Conservation (phyloP, 1,140 invertebrate genomes). For the Ceratoteleas bidentatus region DNA sequence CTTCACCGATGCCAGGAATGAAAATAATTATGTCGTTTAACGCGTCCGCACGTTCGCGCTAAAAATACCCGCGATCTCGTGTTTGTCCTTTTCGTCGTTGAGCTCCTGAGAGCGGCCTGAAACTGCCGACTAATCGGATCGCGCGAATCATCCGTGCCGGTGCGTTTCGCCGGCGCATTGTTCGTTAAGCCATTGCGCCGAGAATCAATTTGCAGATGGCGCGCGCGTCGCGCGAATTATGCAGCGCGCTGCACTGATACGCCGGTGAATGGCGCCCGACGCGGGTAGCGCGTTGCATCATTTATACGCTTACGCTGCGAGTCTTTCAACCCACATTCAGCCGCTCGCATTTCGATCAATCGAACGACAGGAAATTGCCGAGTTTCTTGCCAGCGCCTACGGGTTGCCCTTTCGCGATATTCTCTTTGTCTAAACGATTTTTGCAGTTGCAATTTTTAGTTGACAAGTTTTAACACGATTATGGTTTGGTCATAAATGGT, state of each 20-base stretch:
- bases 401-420: background rate
- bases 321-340: constrained; percentile 31
- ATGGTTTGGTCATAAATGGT: too few relatives aligned
- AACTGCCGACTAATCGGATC: constrained; percentile 15
- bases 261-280: constrained; percentile 36
- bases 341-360: constrained; percentile 26
- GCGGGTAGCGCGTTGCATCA: constrained; percentile 34
- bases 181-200: constrained; percentile 21
- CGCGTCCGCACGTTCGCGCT: background rate
- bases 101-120: too few relatives aligned
- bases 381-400: constrained; percentile 5
- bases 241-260: constrained; percentile 17
- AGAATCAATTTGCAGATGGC: constrained; percentile 28
- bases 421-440: background rate
- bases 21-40: constrained; percentile 40
- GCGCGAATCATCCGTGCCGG: background rate
- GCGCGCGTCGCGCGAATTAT: constrained; percentile 18
- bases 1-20: constrained; percentile 17
- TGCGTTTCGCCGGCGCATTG: constrained; percentile 20
- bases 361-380: constrained; percentile 32
- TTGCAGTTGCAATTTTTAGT: constrained; percentile 5
- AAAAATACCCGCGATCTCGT: constrained; percentile 8
- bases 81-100: background rate
- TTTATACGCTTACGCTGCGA: constrained; percentile 36
- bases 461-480: too few relatives aligned